Base-by-base conservation (phyloP, 2,888 invertebrate genomes). In the Epsilonema sp. region DNA sequence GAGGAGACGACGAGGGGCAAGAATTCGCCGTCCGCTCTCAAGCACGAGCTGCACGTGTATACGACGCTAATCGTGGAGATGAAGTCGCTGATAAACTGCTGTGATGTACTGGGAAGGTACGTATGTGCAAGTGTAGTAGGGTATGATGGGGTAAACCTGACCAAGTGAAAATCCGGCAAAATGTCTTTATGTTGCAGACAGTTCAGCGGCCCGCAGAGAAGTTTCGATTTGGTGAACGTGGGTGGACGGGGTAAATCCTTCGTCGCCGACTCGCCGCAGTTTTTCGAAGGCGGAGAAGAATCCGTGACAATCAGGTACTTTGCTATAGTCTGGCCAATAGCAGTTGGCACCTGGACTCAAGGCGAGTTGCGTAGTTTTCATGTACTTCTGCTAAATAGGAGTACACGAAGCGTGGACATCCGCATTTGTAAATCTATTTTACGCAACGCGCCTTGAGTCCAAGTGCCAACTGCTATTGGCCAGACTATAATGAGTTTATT, bases 81-180 rank as follows among this genome's bases (percentile, higher is more conserved):
- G 55, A 83, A 84, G 60, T 92, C 94, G 1, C 75, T 97, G 51
- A 82, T 97, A 21, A 87, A 86, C 63, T 90, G 92, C 66, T 87
- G 89, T 59, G 97, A 97, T 68, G 82, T 86, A 24, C 70, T 97
- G 37, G 84, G 90, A 8, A 89, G 92, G 86, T 86, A 73, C 43
- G 47, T 37, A 23, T 26, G 41, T 24, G 16, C 25, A 8, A 4
- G 8, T 13, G 13, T 42, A 13, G 11, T 25, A n/a, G n/a, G n/a
- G n/a, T n/a, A n/a, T n/a, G n/a, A n/a, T n/a, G n/a, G n/a, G n/a
- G n/a, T n/a, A n/a, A n/a, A n/a, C n/a, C n/a, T n/a, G n/a, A n/a
- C n/a, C n/a, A n/a, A n/a, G n/a, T n/a, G n/a, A n/a, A n/a, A n/a
- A n/a, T n/a, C n/a, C n/a, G n/a, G n/a, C n/a, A n/a, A n/a, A n/a